Conservation (phyloP, 2,888 invertebrate species). For the Dryadula phaetusa region DNA sequence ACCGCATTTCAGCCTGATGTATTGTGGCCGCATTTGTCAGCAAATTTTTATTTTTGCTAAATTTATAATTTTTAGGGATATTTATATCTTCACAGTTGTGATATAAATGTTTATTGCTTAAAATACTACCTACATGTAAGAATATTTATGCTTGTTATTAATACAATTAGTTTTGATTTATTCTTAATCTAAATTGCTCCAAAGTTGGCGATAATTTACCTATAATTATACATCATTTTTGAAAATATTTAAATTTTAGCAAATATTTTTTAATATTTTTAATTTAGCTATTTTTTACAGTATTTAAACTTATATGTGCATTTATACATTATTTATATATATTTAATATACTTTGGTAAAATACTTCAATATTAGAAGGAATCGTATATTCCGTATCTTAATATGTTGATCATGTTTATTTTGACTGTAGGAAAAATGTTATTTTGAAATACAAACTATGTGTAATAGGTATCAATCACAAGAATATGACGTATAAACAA, state of each 20-base stretch:
- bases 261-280: too few relatives aligned
- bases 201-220: too few relatives aligned
- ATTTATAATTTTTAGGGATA: background rate
- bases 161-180: background rate
- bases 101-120: background rate
- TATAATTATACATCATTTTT: too few relatives aligned
- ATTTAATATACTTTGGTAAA: too few relatives aligned
- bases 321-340: too few relatives aligned
- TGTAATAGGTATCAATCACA: constrained; percentile 4
- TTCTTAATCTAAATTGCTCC: background rate
- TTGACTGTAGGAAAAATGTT: background rate
- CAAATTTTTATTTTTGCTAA: constrained; percentile 5
- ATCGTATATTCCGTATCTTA: too few relatives aligned
- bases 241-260: too few relatives aligned
- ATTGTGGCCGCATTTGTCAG: constrained; percentile 18
- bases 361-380: too few relatives aligned
- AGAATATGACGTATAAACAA: constrained; percentile 40
- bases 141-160: background rate
- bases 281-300: too few relatives aligned
- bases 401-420: background rate
- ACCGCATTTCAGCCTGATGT: constrained; percentile 36
- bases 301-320: too few relatives aligned
- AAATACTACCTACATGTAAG: background rate
- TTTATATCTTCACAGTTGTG: background rate
- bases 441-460: background rate